A percentile compares a stretch with the other conserved stretches of the same genome.
phyloP scores from a whole-genome alignment of 2,113 vertebrate species.

The Ammodytes dubius region DNA sequence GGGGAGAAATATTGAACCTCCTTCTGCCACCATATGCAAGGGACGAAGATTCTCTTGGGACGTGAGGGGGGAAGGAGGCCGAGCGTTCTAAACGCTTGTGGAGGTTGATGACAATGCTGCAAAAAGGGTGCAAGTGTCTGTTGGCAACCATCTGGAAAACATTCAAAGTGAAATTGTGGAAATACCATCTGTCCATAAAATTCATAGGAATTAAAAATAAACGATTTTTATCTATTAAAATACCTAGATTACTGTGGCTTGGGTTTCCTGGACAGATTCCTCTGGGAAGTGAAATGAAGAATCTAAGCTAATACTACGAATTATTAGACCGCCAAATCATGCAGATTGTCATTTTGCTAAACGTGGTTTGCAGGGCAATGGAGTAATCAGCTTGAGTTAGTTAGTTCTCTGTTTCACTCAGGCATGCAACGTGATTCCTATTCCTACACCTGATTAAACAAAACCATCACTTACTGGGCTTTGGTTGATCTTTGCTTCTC shows the following conservation, averaged over 20 bases:
- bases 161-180: conserved; percentile 43
- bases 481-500: background rate
- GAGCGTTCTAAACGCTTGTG: conserved; percentile 37
- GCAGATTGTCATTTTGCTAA: conserved; percentile 1
- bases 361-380: background rate
- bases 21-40: conserved; percentile 44
- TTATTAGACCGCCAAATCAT: background rate
- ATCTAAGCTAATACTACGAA: background rate
- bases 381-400: background rate
- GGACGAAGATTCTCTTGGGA: conserved; percentile 52
- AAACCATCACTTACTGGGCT: background rate
- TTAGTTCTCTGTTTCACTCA: background rate
- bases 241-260: background rate
- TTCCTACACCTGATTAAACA: conserved; percentile 6
- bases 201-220: too few relatives aligned
- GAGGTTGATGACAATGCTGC: conserved; percentile 40
- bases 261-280: background rate
- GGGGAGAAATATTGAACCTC: conserved; percentile 66
- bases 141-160: conserved; percentile 62
- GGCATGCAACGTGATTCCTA: background rate
- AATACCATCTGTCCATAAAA: conserved; percentile 58
- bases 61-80: background rate
- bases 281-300: background rate
- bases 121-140: conserved; percentile 35
- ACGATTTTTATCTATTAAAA: background rate